Conservation (phyloP, 2,797 vertebrate genomes). For the Oryzias sinensis region DNA sequence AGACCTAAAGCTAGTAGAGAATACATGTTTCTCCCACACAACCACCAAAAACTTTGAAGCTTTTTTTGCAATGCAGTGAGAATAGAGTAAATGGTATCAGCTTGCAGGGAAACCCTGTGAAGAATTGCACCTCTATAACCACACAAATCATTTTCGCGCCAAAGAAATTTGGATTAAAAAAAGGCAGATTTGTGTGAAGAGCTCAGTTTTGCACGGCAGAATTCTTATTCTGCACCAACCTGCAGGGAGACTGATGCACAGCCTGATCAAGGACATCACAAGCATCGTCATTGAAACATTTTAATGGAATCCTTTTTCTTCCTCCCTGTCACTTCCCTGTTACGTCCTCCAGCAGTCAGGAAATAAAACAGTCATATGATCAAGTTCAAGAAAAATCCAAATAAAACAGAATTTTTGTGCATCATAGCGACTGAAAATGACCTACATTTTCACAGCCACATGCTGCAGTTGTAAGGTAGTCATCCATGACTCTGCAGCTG, state of each 20-base stretch:
- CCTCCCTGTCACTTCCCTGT: constrained; percentile 39
- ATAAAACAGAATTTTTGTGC: constrained; percentile 6
- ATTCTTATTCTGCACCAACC: constrained; percentile 4
- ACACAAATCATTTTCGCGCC: neutral
- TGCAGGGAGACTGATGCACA: neutral
- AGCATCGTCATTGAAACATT: constrained; percentile 22
- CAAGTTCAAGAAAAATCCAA: constrained; percentile 8
- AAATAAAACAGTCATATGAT: constrained; percentile 47
- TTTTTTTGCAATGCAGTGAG: constrained; percentile 12
- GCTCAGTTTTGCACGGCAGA: constrained; percentile 18
- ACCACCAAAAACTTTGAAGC: constrained; percentile 12
- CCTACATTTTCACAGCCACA: constrained; percentile 1
- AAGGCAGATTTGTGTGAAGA: constrained; percentile 9
- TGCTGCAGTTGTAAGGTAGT: constrained; percentile 15
- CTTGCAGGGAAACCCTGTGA: constrained; percentile 9
- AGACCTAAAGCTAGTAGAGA: constrained; percentile 28
- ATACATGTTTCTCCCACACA: constrained; percentile 25
- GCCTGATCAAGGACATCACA: constrained; percentile 58
- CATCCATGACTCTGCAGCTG: constrained; percentile 11
- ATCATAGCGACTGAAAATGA: constrained; percentile 2
- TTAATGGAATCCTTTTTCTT: constrained; percentile 29
- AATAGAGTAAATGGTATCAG: constrained; percentile 33
- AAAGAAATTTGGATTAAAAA: neutral
- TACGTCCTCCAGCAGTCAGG: constrained; percentile 38
- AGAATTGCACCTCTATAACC: constrained; percentile 10